phyloP scores from a whole-genome alignment of 2,113 vertebrate genomes.

The Cryptoleucopteryx plumbea region DNA sequence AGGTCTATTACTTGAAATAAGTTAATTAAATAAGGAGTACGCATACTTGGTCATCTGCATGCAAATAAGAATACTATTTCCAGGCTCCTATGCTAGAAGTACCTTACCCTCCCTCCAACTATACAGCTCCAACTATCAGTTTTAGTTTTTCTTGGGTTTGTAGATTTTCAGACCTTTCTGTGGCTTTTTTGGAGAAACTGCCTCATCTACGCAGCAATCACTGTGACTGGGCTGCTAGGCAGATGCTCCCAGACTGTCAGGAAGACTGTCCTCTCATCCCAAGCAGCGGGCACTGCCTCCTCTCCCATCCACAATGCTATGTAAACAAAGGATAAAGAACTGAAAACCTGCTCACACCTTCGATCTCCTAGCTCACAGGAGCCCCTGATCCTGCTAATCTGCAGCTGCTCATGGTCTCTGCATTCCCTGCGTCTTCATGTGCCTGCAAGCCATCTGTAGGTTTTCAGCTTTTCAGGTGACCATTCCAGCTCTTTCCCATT shows the following conservation, averaged over 20 bases:
- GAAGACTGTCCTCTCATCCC: background rate
- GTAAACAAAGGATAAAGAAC: background rate
- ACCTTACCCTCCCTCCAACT: background rate
- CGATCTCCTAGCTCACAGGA: background rate
- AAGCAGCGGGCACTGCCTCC: background rate
- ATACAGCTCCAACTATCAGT: background rate
- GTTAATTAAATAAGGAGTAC: background rate
- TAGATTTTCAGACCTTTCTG: background rate
- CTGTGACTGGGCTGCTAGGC: background rate
- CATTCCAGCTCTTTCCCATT: background rate
- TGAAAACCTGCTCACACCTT: background rate
- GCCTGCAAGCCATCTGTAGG: background rate
- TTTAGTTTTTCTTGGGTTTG: background rate
- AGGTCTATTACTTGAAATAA: background rate
- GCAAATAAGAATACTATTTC: background rate
- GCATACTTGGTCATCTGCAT: background rate
- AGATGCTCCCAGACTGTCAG: fast-evolving
- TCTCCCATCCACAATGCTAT: background rate
- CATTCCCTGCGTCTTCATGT: background rate
- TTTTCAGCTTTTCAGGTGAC: background rate
- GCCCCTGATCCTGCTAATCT: background rate
- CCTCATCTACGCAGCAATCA: fast-evolving
- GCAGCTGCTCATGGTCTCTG: background rate
- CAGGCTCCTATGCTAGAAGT: background rate
- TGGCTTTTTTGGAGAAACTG: background rate